Conservation (phyloP, 2,888 invertebrate genomes). For the Drosophila prolongata region DNA sequence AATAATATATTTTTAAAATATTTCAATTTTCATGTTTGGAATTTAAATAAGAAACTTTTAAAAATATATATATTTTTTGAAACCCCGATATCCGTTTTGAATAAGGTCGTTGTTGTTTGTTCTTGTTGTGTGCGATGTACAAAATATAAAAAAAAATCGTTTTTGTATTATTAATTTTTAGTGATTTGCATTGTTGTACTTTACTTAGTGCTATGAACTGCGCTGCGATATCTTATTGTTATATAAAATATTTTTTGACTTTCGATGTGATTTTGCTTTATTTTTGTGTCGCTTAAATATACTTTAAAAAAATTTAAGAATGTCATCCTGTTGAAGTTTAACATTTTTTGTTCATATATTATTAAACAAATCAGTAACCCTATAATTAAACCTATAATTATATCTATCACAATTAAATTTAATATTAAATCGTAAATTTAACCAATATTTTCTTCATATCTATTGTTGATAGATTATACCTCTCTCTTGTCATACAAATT, state of each 20-base stretch:
- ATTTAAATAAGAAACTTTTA: too few species aligned
- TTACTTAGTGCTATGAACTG: neutral
- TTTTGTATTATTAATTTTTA: neutral
- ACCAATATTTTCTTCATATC: too few species aligned
- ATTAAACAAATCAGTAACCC: too few species aligned
- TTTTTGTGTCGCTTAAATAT: neutral
- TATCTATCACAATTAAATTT: too few species aligned
- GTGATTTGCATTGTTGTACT: conserved; percentile 2
- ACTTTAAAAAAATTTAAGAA: neutral
- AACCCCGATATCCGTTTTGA: conserved; percentile 3
- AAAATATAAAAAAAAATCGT: too few species aligned
- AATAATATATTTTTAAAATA: too few species aligned
- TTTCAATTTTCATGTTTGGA: too few species aligned
- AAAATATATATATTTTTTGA: neutral
- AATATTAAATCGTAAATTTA: too few species aligned
- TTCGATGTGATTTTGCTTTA: neutral
- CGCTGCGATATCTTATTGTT: neutral
- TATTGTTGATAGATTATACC: too few species aligned
- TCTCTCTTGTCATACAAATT: too few species aligned
- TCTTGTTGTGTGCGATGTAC: neutral
- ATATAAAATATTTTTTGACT: neutral
- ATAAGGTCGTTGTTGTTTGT: conserved; percentile 1
- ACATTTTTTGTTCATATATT: too few species aligned
- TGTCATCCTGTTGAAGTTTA: neutral
- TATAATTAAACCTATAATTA: too few species aligned